These are phyloP conservation scores for Yponomeuta cagnagella DNA, from an alignment of 2,888 invertebrate species.

Conservation along the genomic window DNA sequence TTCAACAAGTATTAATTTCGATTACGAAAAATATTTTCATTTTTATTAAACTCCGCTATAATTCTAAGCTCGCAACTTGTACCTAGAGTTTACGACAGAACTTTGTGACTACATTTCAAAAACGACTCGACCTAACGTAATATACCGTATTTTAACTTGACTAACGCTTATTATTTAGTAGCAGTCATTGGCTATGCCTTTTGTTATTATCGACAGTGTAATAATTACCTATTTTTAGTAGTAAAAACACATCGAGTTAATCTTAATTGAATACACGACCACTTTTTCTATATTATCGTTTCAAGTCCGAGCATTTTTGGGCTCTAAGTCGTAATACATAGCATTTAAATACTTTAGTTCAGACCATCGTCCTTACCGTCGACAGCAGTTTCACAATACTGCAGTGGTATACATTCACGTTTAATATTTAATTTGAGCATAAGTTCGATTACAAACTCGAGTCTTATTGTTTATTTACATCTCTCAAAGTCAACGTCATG, in stretches of 20 bases:
- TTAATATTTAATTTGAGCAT: constrained; percentile 1
- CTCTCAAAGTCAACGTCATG: background rate
- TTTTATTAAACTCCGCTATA: constrained; percentile 22
- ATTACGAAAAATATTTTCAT: constrained; percentile 21
- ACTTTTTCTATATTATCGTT: background rate
- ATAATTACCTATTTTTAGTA: background rate
- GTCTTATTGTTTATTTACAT: background rate
- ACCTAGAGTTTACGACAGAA: constrained; percentile 28
- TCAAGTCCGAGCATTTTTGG: background rate
- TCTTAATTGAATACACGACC: background rate
- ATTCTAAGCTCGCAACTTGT: constrained; percentile 55
- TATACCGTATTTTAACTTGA: constrained; percentile 7
- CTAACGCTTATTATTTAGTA: constrained; percentile 3
- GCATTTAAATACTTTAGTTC: background rate
- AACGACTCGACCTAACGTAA: constrained; percentile 12
- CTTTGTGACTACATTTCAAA: constrained; percentile 12
- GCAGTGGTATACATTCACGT: background rate
- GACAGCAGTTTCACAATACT: background rate
- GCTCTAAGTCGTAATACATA: background rate
- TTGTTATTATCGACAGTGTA: background rate
- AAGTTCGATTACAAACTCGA: background rate
- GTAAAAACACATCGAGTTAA: background rate
- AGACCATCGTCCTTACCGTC: background rate
- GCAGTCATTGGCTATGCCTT: constrained; percentile 9
- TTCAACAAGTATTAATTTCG: constrained; percentile 22